phyloP scores from a whole-genome alignment of 1,140 invertebrate genomes.

The Stenopsyche tienmushanensis region DNA sequence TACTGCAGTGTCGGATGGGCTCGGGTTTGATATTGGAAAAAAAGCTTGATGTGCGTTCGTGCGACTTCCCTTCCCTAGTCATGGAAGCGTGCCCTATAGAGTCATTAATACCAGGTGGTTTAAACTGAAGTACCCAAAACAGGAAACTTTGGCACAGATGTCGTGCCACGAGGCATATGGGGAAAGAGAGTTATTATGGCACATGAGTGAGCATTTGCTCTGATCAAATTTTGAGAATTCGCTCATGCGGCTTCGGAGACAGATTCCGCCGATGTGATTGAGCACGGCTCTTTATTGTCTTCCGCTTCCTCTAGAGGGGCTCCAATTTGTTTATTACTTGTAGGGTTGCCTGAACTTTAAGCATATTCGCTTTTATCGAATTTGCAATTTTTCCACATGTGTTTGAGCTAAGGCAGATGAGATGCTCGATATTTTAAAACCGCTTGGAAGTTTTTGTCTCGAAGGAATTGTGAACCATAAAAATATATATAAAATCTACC shows the following conservation, averaged over 20 bases:
- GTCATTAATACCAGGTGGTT: not conserved
- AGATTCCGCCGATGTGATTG: not conserved
- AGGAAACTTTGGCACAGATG: not conserved
- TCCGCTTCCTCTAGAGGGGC: too few species aligned
- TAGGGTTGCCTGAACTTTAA: not conserved
- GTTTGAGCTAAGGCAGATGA: too few species aligned
- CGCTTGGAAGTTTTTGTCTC: too few species aligned
- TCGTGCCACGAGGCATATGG: not conserved
- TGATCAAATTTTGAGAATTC: not conserved
- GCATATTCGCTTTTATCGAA: too few species aligned
- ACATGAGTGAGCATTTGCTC: not conserved
- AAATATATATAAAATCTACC: too few species aligned
- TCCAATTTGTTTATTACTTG: not conserved
- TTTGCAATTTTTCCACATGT: too few species aligned
- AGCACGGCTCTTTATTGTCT: not conserved
- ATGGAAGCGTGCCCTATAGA: not conserved
- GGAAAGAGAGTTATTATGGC: not conserved
- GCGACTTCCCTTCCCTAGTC: not conserved
- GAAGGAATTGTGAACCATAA: too few species aligned
- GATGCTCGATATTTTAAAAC: too few species aligned
- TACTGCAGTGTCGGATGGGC: too few species aligned
- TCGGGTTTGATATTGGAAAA: too few species aligned
- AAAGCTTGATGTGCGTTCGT: too few species aligned
- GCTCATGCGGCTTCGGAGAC: not conserved
- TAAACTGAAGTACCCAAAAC: not conserved